Conservation (phyloP, 1,140 invertebrate species). For the Tachypleus tridentatus region DNA sequence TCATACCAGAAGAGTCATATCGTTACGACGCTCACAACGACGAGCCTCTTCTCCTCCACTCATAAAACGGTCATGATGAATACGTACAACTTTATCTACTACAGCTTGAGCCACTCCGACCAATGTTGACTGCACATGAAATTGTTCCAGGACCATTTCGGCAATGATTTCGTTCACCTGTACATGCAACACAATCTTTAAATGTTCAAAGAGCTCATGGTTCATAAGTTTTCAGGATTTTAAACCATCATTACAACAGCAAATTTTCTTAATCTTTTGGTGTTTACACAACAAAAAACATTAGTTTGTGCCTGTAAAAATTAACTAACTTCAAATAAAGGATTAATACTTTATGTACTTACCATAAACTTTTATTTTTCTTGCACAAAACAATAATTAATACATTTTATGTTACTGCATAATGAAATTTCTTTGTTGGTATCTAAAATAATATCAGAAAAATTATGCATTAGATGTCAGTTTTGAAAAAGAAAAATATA, state of each 20-base stretch:
- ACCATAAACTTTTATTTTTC: too few species aligned
- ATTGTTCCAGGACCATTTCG: constrained; percentile 65
- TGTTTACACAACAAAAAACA: not conserved
- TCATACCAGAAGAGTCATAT: constrained; percentile 60
- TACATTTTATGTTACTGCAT: too few species aligned
- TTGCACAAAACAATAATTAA: too few species aligned
- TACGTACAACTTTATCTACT: constrained; percentile 66
- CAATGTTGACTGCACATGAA: constrained; percentile 61
- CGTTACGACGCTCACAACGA: constrained; percentile 46
- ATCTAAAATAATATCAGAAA: too few species aligned
- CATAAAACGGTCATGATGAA: constrained; percentile 69
- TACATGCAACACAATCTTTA: not conserved
- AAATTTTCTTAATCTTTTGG: not conserved
- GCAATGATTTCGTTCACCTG: constrained; percentile 66
- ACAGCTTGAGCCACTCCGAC: constrained; percentile 74
- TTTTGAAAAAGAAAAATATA: too few species aligned
- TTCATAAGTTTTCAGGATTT: too few species aligned
- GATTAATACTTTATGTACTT: too few species aligned
- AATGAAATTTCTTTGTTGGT: too few species aligned
- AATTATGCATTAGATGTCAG: too few species aligned
- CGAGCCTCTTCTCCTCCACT: constrained; percentile 22
- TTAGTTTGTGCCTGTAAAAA: not conserved
- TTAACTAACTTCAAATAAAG: too few species aligned
- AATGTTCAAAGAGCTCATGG: too few species aligned
- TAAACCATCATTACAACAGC: not conserved